These are phyloP conservation scores for Anthophora plumipes DNA, from an alignment of 2,888 invertebrate species.

Conservation along the genomic window DNA sequence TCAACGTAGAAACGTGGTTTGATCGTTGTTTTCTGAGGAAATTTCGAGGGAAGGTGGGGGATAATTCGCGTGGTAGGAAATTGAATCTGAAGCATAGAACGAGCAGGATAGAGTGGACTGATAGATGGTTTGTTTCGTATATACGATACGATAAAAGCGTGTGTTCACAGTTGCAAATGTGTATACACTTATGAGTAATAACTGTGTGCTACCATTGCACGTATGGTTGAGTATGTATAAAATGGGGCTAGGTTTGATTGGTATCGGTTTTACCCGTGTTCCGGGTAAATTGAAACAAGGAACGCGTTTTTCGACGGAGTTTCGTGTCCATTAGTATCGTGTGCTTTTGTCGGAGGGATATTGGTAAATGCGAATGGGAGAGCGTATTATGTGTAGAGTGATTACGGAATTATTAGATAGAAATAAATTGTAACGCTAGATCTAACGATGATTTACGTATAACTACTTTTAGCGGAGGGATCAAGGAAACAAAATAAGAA, in stretches of 20 bases:
- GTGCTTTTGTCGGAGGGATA: background rate
- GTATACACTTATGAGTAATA: constrained; percentile 2
- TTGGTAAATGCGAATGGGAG: background rate
- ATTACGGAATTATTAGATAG: too few relatives aligned
- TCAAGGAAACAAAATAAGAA: too few relatives aligned
- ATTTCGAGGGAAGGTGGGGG: too few relatives aligned
- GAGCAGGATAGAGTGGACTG: background rate
- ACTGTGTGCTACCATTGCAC: background rate
- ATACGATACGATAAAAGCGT: background rate
- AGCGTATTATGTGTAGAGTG: too few relatives aligned
- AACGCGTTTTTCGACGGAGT: background rate
- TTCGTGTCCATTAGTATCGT: background rate
- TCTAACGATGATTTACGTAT: too few relatives aligned
- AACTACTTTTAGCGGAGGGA: too few relatives aligned
- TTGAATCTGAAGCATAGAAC: background rate
- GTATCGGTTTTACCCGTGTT: background rate
- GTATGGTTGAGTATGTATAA: background rate
- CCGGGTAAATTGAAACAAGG: background rate
- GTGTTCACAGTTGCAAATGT: too few relatives aligned
- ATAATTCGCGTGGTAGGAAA: background rate
- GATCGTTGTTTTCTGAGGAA: background rate
- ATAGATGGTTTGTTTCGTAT: background rate
- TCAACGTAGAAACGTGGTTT: background rate
- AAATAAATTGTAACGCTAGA: too few relatives aligned
- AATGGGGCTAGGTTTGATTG: background rate